Evolutionary conservation across 2,113 vertebrate species (phyloP).

Genomic region (Gulo gulo): DNA sequence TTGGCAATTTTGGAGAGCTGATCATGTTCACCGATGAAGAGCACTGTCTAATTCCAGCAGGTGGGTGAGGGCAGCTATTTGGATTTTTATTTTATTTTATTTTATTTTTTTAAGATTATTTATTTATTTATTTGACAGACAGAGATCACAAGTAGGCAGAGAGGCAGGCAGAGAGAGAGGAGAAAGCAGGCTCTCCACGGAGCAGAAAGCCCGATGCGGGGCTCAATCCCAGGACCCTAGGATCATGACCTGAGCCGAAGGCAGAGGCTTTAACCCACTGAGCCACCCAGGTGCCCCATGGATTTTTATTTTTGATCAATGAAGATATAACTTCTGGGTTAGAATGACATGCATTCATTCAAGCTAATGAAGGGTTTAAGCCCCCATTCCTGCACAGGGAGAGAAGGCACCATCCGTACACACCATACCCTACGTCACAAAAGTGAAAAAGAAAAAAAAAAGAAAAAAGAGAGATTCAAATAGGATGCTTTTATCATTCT

Average conservation of each 20-base stretch:
- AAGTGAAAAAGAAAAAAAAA: background rate
- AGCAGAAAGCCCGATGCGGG: no score
- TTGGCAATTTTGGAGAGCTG: background rate
- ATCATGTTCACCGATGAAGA: background rate
- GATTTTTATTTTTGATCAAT: background rate
- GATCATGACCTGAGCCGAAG: no score
- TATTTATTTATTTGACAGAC: no score
- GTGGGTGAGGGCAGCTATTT: background rate
- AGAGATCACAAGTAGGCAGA: no score
- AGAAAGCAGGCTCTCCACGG: no score
- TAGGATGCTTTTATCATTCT: background rate
- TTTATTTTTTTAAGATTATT: no score
- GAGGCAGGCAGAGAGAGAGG: no score
- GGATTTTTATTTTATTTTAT: fast-evolving
- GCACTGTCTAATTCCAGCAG: background rate
- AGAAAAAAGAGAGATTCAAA: background rate
- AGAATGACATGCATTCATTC: fast-evolving
- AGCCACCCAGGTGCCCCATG: no score
- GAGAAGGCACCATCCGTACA: background rate
- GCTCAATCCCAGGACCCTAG: no score
- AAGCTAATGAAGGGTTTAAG: background rate
- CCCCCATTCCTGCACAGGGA: background rate
- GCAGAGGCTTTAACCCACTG: no score
- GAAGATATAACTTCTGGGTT: background rate
- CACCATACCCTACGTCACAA: background rate